Evolutionary conservation across 2,797 vertebrate species (phyloP).

Genomic region (Chrysocyon brachyurus): DNA sequence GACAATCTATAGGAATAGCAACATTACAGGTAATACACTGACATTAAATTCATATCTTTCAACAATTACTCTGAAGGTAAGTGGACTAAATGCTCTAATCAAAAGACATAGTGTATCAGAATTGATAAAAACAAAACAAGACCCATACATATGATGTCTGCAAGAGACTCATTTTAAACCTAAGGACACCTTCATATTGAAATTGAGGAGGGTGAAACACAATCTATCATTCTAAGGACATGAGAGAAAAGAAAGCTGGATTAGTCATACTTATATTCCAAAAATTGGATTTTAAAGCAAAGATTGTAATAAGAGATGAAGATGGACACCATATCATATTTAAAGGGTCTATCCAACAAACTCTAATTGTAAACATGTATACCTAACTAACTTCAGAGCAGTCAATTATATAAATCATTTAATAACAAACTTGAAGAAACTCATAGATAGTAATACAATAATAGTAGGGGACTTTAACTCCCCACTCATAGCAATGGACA

Average conservation of each 20-base stretch:
- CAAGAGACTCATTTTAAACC: not conserved
- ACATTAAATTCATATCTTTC: not conserved
- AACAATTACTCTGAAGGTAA: not conserved
- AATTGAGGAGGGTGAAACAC: not conserved
- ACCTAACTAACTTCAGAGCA: not conserved
- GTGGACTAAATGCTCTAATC: not conserved
- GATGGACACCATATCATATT: not conserved
- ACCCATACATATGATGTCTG: not conserved
- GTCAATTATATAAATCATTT: not conserved
- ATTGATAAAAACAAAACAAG: not conserved
- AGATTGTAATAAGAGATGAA: not conserved
- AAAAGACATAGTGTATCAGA: not conserved
- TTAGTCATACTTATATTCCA: not conserved
- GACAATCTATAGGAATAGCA: not conserved
- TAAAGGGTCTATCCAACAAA: not conserved
- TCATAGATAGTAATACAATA: not conserved
- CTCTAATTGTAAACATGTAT: not conserved
- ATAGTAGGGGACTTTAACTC: not conserved
- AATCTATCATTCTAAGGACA: not conserved
- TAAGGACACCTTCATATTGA: not conserved
- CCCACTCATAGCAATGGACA: not conserved
- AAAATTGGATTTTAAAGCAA: not conserved
- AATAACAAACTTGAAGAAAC: not conserved
- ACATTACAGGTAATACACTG: not conserved
- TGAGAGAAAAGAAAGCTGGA: not conserved